phyloP scores from a whole-genome alignment of 2,797 vertebrate genomes.

The Xyrichtys novacula region DNA sequence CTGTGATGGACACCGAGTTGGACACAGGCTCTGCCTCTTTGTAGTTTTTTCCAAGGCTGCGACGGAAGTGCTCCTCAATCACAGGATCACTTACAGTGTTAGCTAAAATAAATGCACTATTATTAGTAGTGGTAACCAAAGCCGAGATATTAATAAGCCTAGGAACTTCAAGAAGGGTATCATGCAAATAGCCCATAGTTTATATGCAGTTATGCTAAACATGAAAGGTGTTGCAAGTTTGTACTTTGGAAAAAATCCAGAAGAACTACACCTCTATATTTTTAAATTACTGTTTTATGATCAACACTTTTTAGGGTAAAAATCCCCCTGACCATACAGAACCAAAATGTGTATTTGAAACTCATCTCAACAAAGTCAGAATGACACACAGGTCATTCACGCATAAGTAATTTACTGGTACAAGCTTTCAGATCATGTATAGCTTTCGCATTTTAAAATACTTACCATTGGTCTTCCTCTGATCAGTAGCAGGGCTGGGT shows the following conservation, averaged over 20 bases:
- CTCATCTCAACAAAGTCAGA: too few relatives aligned
- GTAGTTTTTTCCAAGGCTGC: slow-evolving; percentile 97
- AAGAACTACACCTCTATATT: too few relatives aligned
- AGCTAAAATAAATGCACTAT: slow-evolving; percentile 76
- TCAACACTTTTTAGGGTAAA: too few relatives aligned
- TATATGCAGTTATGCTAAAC: too few relatives aligned
- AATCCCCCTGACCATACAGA: too few relatives aligned
- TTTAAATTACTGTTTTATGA: too few relatives aligned
- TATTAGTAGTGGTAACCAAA: neutral
- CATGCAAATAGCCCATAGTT: too few relatives aligned
- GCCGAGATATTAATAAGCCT: slow-evolving; percentile 10
- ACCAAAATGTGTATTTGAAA: too few relatives aligned
- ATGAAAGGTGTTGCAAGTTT: too few relatives aligned
- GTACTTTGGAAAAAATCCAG: too few relatives aligned
- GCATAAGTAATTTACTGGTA: neutral
- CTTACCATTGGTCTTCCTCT: slow-evolving; percentile 83
- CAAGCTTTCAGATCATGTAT: neutral
- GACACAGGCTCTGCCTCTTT: slow-evolving; percentile 92
- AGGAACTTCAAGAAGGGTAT: neutral
- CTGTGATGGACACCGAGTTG: slow-evolving; percentile 96
- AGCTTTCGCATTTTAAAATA: neutral
- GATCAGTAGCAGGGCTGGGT: slow-evolving; percentile 83
- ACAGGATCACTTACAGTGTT: slow-evolving; percentile 92
- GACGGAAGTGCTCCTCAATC: slow-evolving; percentile 98
- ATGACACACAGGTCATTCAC: too few relatives aligned